phyloP scores from a whole-genome alignment of 1,140 invertebrate species.

The Papilio glaucus region DNA sequence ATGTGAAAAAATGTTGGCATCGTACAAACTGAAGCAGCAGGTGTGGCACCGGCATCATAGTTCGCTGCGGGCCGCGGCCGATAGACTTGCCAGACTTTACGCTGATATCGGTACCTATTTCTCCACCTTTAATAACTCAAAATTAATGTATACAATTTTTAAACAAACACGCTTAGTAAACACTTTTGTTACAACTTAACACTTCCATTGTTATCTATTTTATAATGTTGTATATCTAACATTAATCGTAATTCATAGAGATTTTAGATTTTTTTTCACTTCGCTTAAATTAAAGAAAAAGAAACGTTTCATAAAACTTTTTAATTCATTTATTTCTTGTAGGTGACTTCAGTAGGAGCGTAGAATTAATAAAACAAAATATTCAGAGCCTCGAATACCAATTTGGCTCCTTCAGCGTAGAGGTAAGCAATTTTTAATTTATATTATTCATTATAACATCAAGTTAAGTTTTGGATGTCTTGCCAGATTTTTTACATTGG shows the following conservation, averaged over 20 bases:
- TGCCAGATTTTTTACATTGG: too few species aligned
- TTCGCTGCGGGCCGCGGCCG: slow-evolving; percentile 55
- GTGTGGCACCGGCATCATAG: slow-evolving; percentile 67
- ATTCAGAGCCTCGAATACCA: slow-evolving; percentile 77
- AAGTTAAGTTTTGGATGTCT: too few species aligned
- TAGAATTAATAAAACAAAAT: slow-evolving; percentile 75
- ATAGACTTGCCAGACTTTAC: slow-evolving; percentile 57
- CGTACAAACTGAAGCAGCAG: slow-evolving; percentile 63
- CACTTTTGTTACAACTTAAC: too few species aligned
- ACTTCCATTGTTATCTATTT: too few species aligned
- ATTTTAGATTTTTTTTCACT: too few species aligned
- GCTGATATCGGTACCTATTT: slow-evolving; percentile 56
- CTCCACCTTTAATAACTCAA: neutral
- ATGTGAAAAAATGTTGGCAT: slow-evolving; percentile 53
- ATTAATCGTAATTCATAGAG: too few species aligned
- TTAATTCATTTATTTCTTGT: slow-evolving; percentile 39
- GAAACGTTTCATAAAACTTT: too few species aligned
- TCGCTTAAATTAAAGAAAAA: too few species aligned
- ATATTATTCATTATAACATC: neutral
- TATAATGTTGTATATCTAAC: too few species aligned
- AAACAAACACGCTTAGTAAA: too few species aligned
- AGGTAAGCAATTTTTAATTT: slow-evolving; percentile 53
- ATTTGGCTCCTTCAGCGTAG: slow-evolving; percentile 75
- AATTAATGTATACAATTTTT: too few species aligned
- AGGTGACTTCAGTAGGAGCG: slow-evolving; percentile 73